Base-by-base conservation (phyloP, 2,797 vertebrate genomes). In the Premnoplex brunnescens region DNA sequence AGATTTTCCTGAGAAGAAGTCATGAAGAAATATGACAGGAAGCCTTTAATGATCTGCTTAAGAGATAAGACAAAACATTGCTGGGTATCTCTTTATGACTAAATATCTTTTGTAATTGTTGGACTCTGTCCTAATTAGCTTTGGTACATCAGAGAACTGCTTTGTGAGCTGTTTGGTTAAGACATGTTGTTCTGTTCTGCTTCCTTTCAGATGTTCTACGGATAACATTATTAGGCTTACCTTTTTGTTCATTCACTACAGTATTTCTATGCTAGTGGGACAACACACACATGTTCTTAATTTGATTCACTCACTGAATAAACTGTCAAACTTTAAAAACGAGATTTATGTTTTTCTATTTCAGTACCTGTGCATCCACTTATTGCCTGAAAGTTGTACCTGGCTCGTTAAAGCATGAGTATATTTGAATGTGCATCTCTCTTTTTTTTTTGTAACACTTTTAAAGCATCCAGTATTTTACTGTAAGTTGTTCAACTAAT, bases 21-120 rank as follows among this genome's bases (percentile, higher is more conserved):
- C 28, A 85, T 67, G 88, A 93, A 97, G 92, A 96, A 96, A 95
- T 96, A 60, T 21, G 91, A 89, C 80, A 91, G 84, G 89, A 94
- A 79, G 56, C 21, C 87, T 88, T 94, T 96, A 95, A 97, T 88
- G 93, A 96, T 96, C 58, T 92, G 32, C 79, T 86, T 63, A 46
- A n/a, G 18, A 41, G 93, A 96, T 83, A 89, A 91, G 51, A 82
- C 85, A 79, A 89, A 95, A 94, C 83, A 90, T 88, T 82, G 71
- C 76, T 81, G 92, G 63, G 22, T 96, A 71, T 88, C 95, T 94
- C 77, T 81, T 97, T 88, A 88, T 83, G 93, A 91, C 82, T 96
- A 89, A 93, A 37, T 94, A 97, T 95, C 43, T 96, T 91, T 96
- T 96, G 92, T 94, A 87, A 96, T 94, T 88, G 64, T 88, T 97